phyloP scores from a whole-genome alignment of 2,113 vertebrate genomes.

The Chaetodon auriga region DNA sequence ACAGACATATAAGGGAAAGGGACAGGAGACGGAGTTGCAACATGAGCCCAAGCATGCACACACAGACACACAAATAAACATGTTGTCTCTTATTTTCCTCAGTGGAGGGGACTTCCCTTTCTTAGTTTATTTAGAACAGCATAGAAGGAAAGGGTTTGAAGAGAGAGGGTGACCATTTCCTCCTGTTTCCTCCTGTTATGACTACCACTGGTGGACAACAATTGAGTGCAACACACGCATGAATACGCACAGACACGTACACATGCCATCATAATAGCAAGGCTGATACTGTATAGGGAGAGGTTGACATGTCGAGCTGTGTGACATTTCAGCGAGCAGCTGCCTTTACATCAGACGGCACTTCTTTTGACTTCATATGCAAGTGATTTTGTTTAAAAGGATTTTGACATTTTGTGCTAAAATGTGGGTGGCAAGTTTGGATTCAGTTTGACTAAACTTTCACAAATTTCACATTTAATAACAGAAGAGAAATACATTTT shows the following conservation, averaged over 20 bases:
- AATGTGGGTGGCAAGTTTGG: not conserved
- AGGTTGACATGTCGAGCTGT: not conserved
- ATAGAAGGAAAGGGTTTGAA: constrained; percentile 35
- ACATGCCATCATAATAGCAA: not conserved
- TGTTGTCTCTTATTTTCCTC: constrained; percentile 48
- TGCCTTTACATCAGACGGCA: not conserved
- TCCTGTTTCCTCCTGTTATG: constrained; percentile 70
- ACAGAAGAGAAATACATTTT: not conserved
- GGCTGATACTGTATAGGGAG: not conserved
- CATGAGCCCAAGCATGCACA: constrained; percentile 16
- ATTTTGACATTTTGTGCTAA: constrained; percentile 26
- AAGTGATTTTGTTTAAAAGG: not conserved
- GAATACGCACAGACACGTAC: not conserved
- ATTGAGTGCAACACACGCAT: constrained; percentile 24
- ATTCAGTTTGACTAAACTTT: not conserved
- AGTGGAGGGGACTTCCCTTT: constrained; percentile 45
- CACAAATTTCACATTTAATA: not conserved
- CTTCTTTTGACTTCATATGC: not conserved
- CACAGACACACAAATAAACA: constrained; percentile 47
- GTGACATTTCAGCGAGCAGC: not conserved
- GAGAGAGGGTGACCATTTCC: constrained; percentile 50
- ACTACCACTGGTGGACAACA: constrained; percentile 41
- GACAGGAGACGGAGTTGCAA: constrained; percentile 48
- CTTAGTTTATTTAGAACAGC: constrained; percentile 45
- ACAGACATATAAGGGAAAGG: constrained; percentile 13